phyloP scores from a whole-genome alignment of 1,140 invertebrate species.

The Macrosteles quadrilineatus region DNA sequence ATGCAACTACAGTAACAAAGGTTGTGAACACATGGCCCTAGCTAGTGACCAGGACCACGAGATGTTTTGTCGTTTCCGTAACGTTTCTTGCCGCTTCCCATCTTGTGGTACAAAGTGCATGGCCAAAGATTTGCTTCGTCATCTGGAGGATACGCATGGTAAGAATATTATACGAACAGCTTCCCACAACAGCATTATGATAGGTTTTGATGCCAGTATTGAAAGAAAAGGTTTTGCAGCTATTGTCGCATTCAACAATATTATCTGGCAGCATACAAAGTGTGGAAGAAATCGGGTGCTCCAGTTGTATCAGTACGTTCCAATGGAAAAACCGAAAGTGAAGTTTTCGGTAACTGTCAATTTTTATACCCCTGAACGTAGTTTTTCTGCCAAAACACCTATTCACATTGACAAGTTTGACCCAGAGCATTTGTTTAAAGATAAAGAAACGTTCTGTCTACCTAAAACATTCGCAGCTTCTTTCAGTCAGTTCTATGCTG shows the following conservation, averaged over 20 bases:
- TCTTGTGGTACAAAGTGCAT: background rate
- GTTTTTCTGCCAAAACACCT: background rate
- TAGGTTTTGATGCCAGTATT: background rate
- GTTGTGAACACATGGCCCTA: background rate
- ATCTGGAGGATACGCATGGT: background rate
- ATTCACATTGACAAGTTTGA: background rate
- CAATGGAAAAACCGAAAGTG: background rate
- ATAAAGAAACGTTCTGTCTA: background rate
- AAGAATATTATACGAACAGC: background rate
- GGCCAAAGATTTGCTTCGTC: background rate
- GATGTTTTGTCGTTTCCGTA: background rate
- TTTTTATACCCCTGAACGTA: background rate
- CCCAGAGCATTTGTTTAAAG: background rate
- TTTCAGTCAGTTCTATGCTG: background rate
- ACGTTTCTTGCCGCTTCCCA: background rate
- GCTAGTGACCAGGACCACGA: background rate
- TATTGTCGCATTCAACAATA: background rate
- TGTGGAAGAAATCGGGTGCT: background rate
- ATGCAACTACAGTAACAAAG: background rate
- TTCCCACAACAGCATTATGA: background rate
- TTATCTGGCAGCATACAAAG: background rate
- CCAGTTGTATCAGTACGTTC: constrained; percentile 2
- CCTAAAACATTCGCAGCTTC: background rate
- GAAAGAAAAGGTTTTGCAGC: background rate
- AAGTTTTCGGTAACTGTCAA: background rate